These are phyloP conservation scores for Gambelia wislizenii DNA, from an alignment of 2,797 vertebrate genomes.

Conservation along the genomic window DNA sequence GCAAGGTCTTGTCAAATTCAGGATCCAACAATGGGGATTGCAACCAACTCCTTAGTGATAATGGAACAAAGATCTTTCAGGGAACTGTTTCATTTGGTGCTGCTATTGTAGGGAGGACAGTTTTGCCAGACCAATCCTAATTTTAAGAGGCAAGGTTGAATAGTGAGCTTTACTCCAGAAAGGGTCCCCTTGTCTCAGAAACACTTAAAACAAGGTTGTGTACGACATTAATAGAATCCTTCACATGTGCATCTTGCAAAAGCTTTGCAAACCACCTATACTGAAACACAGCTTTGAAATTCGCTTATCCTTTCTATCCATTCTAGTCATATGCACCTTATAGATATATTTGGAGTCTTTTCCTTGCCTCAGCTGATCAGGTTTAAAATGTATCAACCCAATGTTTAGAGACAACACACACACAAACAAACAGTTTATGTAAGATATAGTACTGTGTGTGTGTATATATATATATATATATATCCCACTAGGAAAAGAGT, in stretches of 20 bases:
- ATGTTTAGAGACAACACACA: slow-evolving; percentile 10
- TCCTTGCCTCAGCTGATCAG: neutral
- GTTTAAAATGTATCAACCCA: neutral
- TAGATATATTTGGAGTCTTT: neutral
- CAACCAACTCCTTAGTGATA: slow-evolving; percentile 69
- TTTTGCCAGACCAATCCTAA: slow-evolving; percentile 17
- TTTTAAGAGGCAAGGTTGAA: neutral
- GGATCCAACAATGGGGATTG: slow-evolving; percentile 66
- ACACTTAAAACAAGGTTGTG: neutral
- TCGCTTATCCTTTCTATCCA: slow-evolving; percentile 9
- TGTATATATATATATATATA: too few relatives aligned
- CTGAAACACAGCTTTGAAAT: slow-evolving; percentile 9
- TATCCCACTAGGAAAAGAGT: neutral
- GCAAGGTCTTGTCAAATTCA: slow-evolving; percentile 69
- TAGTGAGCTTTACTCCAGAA: neutral
- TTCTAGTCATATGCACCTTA: slow-evolving; percentile 1
- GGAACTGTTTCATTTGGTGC: slow-evolving; percentile 18
- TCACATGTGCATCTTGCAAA: fast-evolving
- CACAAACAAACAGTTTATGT: neutral
- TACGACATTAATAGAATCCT: neutral
- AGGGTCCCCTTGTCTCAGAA: neutral
- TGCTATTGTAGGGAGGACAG: neutral
- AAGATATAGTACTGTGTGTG: fast-evolving
- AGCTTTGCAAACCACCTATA: neutral
- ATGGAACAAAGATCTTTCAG: slow-evolving; percentile 67